These are phyloP conservation scores for Lordiphosa clarofinis DNA, from an alignment of 1,140 invertebrate species.

Conservation along the genomic window DNA sequence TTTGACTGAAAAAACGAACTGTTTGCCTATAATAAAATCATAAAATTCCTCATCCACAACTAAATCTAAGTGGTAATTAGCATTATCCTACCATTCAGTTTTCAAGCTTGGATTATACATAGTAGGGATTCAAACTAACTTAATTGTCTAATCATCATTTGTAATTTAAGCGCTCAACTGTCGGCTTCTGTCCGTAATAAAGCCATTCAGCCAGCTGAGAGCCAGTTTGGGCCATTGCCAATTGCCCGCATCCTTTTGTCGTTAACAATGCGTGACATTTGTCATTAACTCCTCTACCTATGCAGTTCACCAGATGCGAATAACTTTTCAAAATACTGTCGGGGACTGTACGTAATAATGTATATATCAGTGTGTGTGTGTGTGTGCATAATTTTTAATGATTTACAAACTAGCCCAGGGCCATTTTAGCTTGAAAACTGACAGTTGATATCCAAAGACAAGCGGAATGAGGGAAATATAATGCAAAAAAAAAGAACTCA, in stretches of 20 bases:
- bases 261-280: constrained; percentile 54
- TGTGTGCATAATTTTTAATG: constrained; percentile 76
- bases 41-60: too few relatives aligned
- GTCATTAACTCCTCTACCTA: constrained; percentile 40
- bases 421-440: constrained; percentile 64
- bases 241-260: constrained; percentile 51
- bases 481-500: constrained; percentile 61
- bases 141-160: constrained; percentile 21
- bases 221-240: constrained; percentile 4
- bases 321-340: constrained; percentile 42
- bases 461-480: constrained; percentile 57
- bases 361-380: constrained; percentile 5
- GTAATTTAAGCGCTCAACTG: constrained; percentile 1
- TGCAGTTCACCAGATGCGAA: constrained; percentile 35
- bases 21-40: too few relatives aligned
- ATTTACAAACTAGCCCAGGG: constrained; percentile 72
- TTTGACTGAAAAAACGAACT: too few relatives aligned
- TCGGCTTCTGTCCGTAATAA: constrained; percentile 5
- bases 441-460: constrained; percentile 66
- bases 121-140: not conserved
- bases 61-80: too few relatives aligned
- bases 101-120: too few relatives aligned
- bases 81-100: too few relatives aligned
- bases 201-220: not conserved
- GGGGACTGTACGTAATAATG: constrained; percentile 7